Evolutionary conservation across 2,113 vertebrate species (phyloP).

Genomic region (Ochotona curzoniae): DNA sequence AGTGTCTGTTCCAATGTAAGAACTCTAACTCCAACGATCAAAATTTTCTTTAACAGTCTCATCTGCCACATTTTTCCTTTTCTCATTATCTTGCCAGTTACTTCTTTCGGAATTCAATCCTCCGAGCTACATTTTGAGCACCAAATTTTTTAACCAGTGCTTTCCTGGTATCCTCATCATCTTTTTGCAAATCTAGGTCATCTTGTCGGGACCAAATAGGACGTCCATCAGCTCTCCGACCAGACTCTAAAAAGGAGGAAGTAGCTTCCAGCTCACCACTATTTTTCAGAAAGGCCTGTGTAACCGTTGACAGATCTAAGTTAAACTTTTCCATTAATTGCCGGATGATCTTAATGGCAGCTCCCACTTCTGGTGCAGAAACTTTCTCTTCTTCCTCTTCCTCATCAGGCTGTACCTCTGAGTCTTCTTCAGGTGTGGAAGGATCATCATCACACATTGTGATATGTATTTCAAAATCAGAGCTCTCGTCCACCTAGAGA

Average conservation of each 20-base stretch:
- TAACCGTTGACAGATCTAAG: slow-evolving; percentile 90
- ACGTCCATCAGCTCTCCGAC: slow-evolving; percentile 85
- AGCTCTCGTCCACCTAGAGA: slow-evolving; percentile 72
- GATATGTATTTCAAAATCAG: slow-evolving; percentile 80
- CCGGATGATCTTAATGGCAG: slow-evolving; percentile 84
- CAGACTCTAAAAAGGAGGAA: slow-evolving; percentile 85
- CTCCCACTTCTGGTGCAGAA: slow-evolving; percentile 76
- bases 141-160: slow-evolving; percentile 87
- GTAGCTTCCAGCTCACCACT: slow-evolving; percentile 90
- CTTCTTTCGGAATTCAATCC: slow-evolving; percentile 85
- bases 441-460: slow-evolving; percentile 80
- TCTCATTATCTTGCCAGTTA: slow-evolving; percentile 67
- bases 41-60: background rate
- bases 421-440: slow-evolving; percentile 72
- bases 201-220: slow-evolving; percentile 88
- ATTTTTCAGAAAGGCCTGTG: slow-evolving; percentile 93
- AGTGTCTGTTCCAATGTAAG: background rate
- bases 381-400: slow-evolving; percentile 71
- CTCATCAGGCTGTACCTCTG: slow-evolving; percentile 70
- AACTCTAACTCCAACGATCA: slow-evolving; percentile 26
- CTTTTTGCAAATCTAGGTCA: slow-evolving; percentile 86
- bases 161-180: slow-evolving; percentile 73
- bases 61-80: background rate
- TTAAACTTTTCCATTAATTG: slow-evolving; percentile 88
- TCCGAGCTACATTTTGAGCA: slow-evolving; percentile 86